Base-by-base conservation (phyloP, 2,797 vertebrate genomes). In the Cynopterus sphinx region DNA sequence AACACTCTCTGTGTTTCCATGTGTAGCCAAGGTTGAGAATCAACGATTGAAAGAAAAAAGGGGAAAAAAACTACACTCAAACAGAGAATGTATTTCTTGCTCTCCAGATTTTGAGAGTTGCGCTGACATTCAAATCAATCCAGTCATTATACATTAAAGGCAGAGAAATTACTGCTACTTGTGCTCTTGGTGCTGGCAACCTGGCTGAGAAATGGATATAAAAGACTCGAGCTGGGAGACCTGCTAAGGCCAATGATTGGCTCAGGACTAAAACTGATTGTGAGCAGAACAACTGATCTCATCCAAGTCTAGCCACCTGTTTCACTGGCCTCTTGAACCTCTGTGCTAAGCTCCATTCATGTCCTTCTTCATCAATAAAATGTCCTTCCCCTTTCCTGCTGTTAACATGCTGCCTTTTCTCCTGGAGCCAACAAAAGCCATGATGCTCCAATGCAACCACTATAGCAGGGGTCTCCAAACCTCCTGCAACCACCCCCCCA, bases 101-200 rank as follows among this genome's bases (percentile, higher is more conserved):
- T 90, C 87, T 91, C 55, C n/a, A 22, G 63, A 77, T 59, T 97
- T 88, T 15, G 4, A 61, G 43, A 9, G 39, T 67, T 85, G 15
- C 78, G 65, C 74, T 91, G 95, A 94, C 74, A 71, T 91, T 93
- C 49, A 95, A 96, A 97, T 91, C 71, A 97, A 63, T 51, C 0
- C 26, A 79, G 43, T 83, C 59, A 89, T 87, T 83, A 75, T 31
- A 55, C 16, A 71, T 39, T 82, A 92, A 97, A 94, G 53, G 17
- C 43, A 73, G 55, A 92, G 59, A 95, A 95, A 87, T 73, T 28
- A n/a, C 61, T 33, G 28, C 57, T 92, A 53, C 24, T n/a, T 84
- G 19, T 77, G 31, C n/a, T 73, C 15, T 91, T 21, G 9, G 9
- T 31, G 16, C n/a, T 86, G 46, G 63, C 70, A 65, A 83, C 31